phyloP scores from a whole-genome alignment of 2,113 vertebrate genomes.

The Carollia perspicillata region DNA sequence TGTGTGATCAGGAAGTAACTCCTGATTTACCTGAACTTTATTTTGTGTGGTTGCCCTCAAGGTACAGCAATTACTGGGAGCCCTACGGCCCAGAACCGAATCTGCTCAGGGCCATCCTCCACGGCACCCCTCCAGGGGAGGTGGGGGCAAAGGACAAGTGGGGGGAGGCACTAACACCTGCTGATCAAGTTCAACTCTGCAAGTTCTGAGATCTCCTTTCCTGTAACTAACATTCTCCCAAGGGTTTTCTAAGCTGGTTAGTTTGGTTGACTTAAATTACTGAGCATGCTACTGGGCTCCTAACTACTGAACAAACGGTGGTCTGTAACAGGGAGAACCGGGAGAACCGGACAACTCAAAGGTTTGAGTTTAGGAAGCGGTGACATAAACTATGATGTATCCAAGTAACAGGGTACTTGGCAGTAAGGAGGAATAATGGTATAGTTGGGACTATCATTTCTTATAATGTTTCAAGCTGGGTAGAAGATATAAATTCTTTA shows the following conservation, averaged over 20 bases:
- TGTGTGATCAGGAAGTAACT: not conserved
- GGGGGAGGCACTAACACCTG: not conserved
- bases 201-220: not conserved
- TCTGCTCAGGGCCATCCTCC: not conserved
- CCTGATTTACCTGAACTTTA: not conserved
- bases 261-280: not conserved
- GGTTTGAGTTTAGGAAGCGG: not conserved
- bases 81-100: not conserved
- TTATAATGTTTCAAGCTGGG: not conserved
- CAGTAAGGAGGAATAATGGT: not conserved
- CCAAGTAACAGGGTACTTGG: not conserved
- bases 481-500: not conserved
- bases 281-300: not conserved
- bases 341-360: not conserved
- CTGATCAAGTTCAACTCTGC: not conserved
- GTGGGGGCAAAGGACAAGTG: not conserved
- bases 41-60: not conserved
- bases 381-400: not conserved
- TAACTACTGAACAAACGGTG: conserved; percentile 4
- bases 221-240: not conserved
- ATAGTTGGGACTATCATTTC: not conserved
- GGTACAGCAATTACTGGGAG: not conserved
- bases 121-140: not conserved
- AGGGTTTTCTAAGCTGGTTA: not conserved
- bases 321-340: not conserved